Conservation (phyloP, 2,113 vertebrate species). For the Hydrolagus affinis region DNA sequence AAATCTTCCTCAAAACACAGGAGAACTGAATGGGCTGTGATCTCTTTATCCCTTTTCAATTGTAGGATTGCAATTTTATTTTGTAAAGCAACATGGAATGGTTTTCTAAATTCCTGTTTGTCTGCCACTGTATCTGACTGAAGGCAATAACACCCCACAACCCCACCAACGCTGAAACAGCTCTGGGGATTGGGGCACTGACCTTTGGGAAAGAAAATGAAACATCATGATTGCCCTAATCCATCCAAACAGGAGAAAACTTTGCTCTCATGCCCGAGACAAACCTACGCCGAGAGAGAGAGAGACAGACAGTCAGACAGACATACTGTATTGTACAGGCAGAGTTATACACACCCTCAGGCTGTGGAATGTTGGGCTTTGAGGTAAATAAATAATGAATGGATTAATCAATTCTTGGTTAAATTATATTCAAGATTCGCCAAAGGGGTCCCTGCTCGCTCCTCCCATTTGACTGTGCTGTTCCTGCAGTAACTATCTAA, state of each 20-base stretch:
- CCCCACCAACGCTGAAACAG: background rate
- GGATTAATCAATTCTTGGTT: background rate
- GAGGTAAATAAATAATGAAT: background rate
- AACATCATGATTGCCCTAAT: background rate
- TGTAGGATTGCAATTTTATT: no score
- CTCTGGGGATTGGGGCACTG: background rate
- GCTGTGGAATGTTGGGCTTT: background rate
- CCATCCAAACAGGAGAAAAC: conserved; percentile 26
- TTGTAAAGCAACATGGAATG: background rate
- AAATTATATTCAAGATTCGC: conserved; percentile 12
- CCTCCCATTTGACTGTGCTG: background rate
- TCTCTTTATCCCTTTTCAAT: no score
- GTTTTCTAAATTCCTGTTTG: background rate
- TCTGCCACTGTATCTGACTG: background rate
- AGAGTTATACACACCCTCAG: background rate
- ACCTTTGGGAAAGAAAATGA: background rate
- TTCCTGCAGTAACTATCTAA: background rate
- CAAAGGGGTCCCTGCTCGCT: background rate
- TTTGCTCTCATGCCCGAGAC: background rate
- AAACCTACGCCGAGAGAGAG: background rate
- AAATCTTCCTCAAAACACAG: no score
- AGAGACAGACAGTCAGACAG: background rate
- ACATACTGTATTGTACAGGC: background rate
- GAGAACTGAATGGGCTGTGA: no score
- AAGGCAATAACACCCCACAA: background rate